These are phyloP conservation scores for Minunthozetes semirufus DNA, from an alignment of 2,888 invertebrate genomes.

Conservation along the genomic window DNA sequence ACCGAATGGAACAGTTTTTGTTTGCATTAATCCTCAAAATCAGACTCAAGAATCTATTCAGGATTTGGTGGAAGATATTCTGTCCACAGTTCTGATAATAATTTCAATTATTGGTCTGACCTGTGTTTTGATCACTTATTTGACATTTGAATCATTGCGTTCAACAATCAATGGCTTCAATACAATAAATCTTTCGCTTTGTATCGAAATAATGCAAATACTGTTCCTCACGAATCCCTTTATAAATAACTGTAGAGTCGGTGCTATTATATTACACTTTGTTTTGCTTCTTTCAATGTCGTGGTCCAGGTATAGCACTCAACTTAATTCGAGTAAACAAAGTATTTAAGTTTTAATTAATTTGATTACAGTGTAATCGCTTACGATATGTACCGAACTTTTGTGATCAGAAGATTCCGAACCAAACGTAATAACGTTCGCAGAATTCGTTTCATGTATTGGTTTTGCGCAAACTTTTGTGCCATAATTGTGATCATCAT, in stretches of 20 bases:
- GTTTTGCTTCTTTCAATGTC: slow-evolving; percentile 44
- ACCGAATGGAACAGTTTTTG: slow-evolving; percentile 38
- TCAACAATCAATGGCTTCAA: slow-evolving; percentile 48
- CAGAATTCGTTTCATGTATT: slow-evolving; percentile 41
- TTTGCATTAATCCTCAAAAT: slow-evolving; percentile 36
- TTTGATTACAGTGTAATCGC: slow-evolving; percentile 50
- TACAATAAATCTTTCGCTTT: slow-evolving; percentile 47
- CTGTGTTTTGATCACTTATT: slow-evolving; percentile 47
- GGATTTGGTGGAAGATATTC: slow-evolving; percentile 28
- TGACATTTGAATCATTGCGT: slow-evolving; percentile 46
- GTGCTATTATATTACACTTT: slow-evolving; percentile 48
- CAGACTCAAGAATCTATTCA: neutral
- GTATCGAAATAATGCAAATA: slow-evolving; percentile 47
- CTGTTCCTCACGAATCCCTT: slow-evolving; percentile 45
- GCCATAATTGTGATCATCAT: slow-evolving; percentile 46
- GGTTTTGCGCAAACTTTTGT: slow-evolving; percentile 47
- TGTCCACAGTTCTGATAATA: slow-evolving; percentile 33
- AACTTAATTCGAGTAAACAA: neutral
- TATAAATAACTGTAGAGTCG: slow-evolving; percentile 44
- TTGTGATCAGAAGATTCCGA: slow-evolving; percentile 44
- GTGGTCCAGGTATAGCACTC: slow-evolving; percentile 32
- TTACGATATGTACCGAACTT: slow-evolving; percentile 49
- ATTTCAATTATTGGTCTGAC: slow-evolving; percentile 46
- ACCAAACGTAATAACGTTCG: slow-evolving; percentile 39
- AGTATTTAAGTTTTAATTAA: too few species aligned